Base-by-base conservation (phyloP, 2,888 invertebrate species). In the Trachelus iudaicus region DNA sequence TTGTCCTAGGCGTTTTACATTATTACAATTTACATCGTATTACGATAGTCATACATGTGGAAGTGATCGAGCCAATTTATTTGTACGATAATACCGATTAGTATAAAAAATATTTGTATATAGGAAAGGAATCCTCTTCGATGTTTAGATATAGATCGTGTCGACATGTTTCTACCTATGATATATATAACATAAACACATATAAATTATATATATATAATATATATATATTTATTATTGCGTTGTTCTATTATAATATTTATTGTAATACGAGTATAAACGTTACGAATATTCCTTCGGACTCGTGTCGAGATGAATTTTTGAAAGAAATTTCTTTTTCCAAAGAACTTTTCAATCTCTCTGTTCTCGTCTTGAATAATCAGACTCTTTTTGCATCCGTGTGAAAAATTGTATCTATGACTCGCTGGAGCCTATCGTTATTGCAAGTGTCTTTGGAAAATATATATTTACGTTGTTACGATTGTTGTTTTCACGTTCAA, bases 211-310 rank as follows among this genome's bases (percentile, higher is more conserved):
- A 82, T 80, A 82, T 84, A 86, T 84, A 84, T 85, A 83, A 81
- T 83, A 87, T 85, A 87, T 87, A 90, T 87, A 88, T 89, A 91
- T 90, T 91, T 91, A 91, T 91, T 89, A 91, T 91, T 91, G 89
- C 90, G 90, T 91, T 91, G 87, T 90, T 90, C 89, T 89, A 90
- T 91, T 91, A 87, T 90, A 89, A 90, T 90, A 91, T 91, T 91
- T 91, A 90, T 90, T 90, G 87, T 88, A 88, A 90, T 85, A 86
- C 86, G 86, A 85, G 85, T 85, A 82, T 84, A 79, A 80, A 86
- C 84, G 86, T 86, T 86, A 86, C 82, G 84, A 84, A 85, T 87
- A 85, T 82, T 81, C 81, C 81, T 79, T 77, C 76, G 81, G 81
- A 82, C 83, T 85, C 84, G 82, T 83, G 87, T 84, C 85, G 83